phyloP scores from a whole-genome alignment of 2,888 invertebrate species.

The Drosophila kambysellisi region DNA sequence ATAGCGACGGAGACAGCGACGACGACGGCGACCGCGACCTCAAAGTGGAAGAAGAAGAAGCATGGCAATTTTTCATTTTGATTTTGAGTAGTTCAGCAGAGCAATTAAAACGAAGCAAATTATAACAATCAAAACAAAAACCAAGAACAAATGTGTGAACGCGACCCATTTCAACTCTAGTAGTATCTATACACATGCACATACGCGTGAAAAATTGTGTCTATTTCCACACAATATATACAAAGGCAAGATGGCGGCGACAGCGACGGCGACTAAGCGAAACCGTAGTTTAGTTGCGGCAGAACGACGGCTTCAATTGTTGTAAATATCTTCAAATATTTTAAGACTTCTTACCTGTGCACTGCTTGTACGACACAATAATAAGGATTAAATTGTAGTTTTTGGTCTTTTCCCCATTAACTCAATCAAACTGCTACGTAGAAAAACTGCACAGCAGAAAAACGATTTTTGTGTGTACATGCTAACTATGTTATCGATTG shows the following conservation, averaged over 20 bases:
- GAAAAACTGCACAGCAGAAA: constrained; percentile 22
- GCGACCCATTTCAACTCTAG: constrained; percentile 44
- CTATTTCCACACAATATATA: constrained; percentile 45
- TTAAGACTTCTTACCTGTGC: constrained; percentile 67
- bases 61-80: constrained; percentile 55
- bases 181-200: constrained; percentile 41
- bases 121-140: constrained; percentile 19
- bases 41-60: constrained; percentile 61
- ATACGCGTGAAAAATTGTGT: constrained; percentile 28
- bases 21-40: constrained; percentile 67
- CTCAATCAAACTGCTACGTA: constrained; percentile 4
- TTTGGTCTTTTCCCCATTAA: constrained; percentile 6
- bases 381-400: constrained; percentile 11
- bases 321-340: constrained; percentile 22
- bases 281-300: constrained; percentile 38
- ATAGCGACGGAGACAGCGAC: constrained; percentile 34
- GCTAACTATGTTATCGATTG: constrained; percentile 27
- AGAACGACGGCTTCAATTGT: constrained; percentile 43
- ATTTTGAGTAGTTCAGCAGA: constrained; percentile 26
- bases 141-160: constrained; percentile 22
- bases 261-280: constrained; percentile 53
- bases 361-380: constrained; percentile 32
- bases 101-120: constrained; percentile 45
- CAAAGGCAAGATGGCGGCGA: constrained; percentile 72
- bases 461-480: constrained; percentile 43